These are phyloP conservation scores for Chaetophractus vellerosus DNA, from an alignment of 2,797 vertebrate genomes.

Conservation along the genomic window DNA sequence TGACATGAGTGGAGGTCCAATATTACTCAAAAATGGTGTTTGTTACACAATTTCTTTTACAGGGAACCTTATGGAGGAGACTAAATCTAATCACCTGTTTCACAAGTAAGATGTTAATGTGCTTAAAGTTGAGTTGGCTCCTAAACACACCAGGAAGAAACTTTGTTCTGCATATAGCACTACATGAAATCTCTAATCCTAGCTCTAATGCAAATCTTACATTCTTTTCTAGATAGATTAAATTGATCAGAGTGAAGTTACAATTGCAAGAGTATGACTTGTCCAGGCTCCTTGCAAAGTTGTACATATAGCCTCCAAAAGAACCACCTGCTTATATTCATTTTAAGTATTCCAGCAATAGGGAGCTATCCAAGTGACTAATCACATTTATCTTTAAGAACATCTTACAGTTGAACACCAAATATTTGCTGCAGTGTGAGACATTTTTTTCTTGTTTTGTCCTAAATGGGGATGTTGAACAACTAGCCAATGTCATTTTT, in stretches of 20 bases:
- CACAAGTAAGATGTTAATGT: not conserved
- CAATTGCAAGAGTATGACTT: slow-evolving; percentile 17
- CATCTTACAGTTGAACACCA: slow-evolving; percentile 29
- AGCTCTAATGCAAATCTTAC: not conserved
- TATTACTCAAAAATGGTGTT: slow-evolving; percentile 46
- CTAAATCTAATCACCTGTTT: slow-evolving; percentile 24
- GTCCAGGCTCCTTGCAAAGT: not conserved
- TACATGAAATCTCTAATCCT: not conserved
- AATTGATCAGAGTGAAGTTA: not conserved
- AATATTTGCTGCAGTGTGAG: not conserved
- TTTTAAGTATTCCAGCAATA: slow-evolving; percentile 40
- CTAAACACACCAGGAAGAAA: not conserved
- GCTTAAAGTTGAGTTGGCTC: not conserved
- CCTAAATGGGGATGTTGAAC: not conserved
- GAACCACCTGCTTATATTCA: not conserved
- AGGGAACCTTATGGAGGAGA: not conserved
- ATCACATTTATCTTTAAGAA: slow-evolving; percentile 33
- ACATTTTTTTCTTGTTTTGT: slow-evolving; percentile 24
- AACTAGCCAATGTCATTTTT: slow-evolving; percentile 63
- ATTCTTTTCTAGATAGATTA: not conserved
- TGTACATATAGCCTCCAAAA: not conserved
- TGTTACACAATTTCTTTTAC: slow-evolving; percentile 31
- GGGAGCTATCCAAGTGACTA: slow-evolving; percentile 11
- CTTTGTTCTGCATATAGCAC: not conserved
- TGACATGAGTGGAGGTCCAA: not conserved